phyloP scores from a whole-genome alignment of 1,140 invertebrate genomes.

The Sitophilus oryzae region DNA sequence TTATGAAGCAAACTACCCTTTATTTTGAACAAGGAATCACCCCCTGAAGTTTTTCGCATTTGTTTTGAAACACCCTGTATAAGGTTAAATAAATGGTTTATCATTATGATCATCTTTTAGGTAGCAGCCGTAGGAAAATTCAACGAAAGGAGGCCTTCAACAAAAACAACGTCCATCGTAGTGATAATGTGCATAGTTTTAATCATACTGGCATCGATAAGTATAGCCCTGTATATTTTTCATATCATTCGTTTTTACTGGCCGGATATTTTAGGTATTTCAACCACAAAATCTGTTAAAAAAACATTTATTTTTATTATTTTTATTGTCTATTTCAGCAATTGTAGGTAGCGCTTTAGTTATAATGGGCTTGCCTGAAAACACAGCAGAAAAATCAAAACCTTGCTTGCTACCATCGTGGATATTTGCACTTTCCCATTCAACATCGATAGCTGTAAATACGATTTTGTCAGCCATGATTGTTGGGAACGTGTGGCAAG shows the following conservation, averaged over 20 bases:
- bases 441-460: slow-evolving; percentile 13
- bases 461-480: slow-evolving; percentile 16
- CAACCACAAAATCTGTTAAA: not conserved
- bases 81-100: too few species aligned
- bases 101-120: too few species aligned
- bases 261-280: slow-evolving; percentile 22
- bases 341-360: slow-evolving; percentile 9
- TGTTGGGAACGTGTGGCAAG: slow-evolving; percentile 21
- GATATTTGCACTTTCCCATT: slow-evolving; percentile 17
- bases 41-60: too few species aligned
- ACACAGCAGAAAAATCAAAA: slow-evolving; percentile 23
- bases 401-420: slow-evolving; percentile 17
- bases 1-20: too few species aligned
- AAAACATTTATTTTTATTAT: not conserved
- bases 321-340: slow-evolving; percentile 7
- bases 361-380: slow-evolving; percentile 19
- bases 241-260: slow-evolving; percentile 17
- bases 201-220: slow-evolving; percentile 12
- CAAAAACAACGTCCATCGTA: slow-evolving; percentile 17
- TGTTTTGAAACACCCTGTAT: too few species aligned
- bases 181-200: slow-evolving; percentile 17
- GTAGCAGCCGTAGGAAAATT: slow-evolving; percentile 24
- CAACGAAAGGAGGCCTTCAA: slow-evolving; percentile 17
- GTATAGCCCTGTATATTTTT: slow-evolving; percentile 12
- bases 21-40: too few species aligned